Conservation (phyloP, 2,113 vertebrate genomes). For the Alosa alosa region DNA sequence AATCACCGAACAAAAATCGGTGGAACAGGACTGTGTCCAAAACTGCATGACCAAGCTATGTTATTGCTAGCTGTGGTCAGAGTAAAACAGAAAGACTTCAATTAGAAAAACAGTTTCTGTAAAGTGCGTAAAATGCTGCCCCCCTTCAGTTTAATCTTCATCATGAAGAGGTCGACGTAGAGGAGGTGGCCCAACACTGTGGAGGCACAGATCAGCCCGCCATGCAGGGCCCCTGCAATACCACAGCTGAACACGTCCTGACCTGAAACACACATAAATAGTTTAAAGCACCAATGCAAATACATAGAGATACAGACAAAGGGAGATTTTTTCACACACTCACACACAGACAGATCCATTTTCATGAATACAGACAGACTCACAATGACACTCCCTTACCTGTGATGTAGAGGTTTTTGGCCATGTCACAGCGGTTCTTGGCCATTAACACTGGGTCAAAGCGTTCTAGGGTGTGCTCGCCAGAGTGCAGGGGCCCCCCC, state of each 20-base stretch:
- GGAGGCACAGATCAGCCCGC: constrained; percentile 79
- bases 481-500: constrained; percentile 80
- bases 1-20: no score
- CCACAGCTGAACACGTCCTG: constrained; percentile 86
- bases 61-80: no score
- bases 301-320: no score
- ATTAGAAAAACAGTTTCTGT: no score
- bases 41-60: no score
- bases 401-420: constrained; percentile 82
- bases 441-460: constrained; percentile 72
- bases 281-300: no score
- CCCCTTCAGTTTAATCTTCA: constrained; percentile 74
- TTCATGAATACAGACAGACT: no score
- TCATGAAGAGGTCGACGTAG: constrained; percentile 78
- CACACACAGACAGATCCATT: no score
- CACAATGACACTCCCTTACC: constrained; percentile 58
- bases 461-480: constrained; percentile 77
- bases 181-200: constrained; percentile 72
- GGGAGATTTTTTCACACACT: background rate
- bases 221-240: constrained; percentile 80
- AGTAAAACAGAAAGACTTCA: no score
- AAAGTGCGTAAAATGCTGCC: constrained; percentile 29
- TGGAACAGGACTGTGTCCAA: no score
- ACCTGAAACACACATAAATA: constrained; percentile 62
- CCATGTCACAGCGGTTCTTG: constrained; percentile 73